phyloP scores from a whole-genome alignment of 1,140 invertebrate species.

The Chrysomallon squamiferum region DNA sequence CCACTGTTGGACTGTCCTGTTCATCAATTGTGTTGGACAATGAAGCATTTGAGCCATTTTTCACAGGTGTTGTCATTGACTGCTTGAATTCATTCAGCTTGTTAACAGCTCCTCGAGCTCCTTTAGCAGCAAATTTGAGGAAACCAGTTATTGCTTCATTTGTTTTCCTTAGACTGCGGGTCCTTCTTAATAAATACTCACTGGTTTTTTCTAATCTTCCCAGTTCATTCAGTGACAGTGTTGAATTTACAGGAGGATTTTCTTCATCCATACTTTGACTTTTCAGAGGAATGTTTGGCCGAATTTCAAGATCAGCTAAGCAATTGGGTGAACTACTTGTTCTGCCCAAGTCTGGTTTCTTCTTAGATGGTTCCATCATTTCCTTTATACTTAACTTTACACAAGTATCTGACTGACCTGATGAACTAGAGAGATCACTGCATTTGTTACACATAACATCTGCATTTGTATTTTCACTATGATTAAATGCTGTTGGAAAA shows the following conservation, averaged over 20 bases:
- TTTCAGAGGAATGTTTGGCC: constrained; percentile 12
- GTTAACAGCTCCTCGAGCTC: constrained; percentile 77
- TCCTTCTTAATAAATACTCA: constrained; percentile 18
- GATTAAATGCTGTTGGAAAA: too few species aligned
- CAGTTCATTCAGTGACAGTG: constrained; percentile 28
- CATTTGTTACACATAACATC: too few species aligned
- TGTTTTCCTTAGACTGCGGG: constrained; percentile 32
- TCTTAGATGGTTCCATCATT: constrained; percentile 13
- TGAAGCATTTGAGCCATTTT: constrained; percentile 43
- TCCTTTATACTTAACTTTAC: too few species aligned
- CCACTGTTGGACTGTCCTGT: constrained; percentile 18
- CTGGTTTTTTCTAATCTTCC: constrained; percentile 1
- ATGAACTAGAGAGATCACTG: too few species aligned
- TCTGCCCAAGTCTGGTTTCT: constrained; percentile 36
- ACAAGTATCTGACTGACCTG: too few species aligned
- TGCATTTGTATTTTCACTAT: too few species aligned
- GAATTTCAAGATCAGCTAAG: constrained; percentile 16
- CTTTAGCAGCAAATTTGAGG: constrained; percentile 75
- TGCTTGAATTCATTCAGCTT: constrained; percentile 94
- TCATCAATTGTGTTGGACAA: constrained; percentile 28
- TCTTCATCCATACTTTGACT: constrained; percentile 16
- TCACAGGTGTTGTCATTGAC: constrained; percentile 70
- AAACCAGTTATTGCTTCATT: constrained; percentile 53
- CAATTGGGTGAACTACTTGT: constrained; percentile 42
- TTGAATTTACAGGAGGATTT: constrained; percentile 25